These are phyloP conservation scores for Cotesia congregata DNA, from an alignment of 2,888 invertebrate genomes.

Conservation along the genomic window DNA sequence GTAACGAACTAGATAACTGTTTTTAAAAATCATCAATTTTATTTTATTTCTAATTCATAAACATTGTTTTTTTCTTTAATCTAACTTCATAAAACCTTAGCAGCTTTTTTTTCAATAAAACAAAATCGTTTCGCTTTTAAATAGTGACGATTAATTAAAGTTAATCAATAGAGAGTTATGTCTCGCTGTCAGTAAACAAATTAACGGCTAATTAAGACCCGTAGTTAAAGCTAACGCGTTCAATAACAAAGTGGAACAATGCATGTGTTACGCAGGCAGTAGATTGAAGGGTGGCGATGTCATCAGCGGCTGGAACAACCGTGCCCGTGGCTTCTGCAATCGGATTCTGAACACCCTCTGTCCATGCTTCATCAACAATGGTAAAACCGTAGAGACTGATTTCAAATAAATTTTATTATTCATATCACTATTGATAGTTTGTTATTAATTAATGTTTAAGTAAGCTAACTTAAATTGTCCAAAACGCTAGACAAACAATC, in stretches of 20 bases:
- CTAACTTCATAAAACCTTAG: not conserved
- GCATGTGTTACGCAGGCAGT: slow-evolving; percentile 63
- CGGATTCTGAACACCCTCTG: slow-evolving; percentile 68
- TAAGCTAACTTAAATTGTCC: not conserved
- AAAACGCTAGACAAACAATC: not conserved
- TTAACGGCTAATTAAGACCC: slow-evolving; percentile 7
- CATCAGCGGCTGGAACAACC: slow-evolving; percentile 68
- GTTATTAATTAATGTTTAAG: not conserved
- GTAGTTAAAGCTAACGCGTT: slow-evolving; percentile 3
- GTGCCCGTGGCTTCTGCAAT: slow-evolving; percentile 69
- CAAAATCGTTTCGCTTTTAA: not conserved
- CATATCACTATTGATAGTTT: not conserved
- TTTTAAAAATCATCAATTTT: too few species aligned
- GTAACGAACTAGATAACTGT: not conserved
- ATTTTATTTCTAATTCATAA: too few species aligned
- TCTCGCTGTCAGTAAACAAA: not conserved
- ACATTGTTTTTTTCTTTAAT: not conserved
- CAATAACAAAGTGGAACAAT: slow-evolving; percentile 45
- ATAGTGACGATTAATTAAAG: too few species aligned
- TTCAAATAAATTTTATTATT: slow-evolving; percentile 9
- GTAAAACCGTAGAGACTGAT: slow-evolving; percentile 65
- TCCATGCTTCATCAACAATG: slow-evolving; percentile 68
- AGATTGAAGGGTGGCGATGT: slow-evolving; percentile 64
- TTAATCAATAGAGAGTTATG: too few species aligned
- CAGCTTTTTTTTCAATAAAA: not conserved